Base-by-base conservation (phyloP, 2,797 vertebrate species). In the Peromyscus melanophrys region DNA sequence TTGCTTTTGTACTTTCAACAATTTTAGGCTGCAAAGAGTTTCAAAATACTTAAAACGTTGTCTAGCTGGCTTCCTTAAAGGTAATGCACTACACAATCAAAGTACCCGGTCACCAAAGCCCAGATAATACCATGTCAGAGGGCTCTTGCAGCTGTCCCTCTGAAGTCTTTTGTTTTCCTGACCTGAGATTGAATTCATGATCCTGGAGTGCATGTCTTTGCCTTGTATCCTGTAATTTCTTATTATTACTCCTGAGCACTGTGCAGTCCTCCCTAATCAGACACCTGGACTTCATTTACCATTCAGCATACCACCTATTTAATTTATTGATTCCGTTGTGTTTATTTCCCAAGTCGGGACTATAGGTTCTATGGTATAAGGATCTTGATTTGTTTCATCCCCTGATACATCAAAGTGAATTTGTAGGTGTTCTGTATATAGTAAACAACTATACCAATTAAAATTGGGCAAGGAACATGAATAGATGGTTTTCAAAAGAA, bases 1-100 rank as follows among this genome's bases (percentile, higher is more conserved):
- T 59, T 88, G n/a, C 69, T 76, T 88, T 46, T 59, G 16, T 89
- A 46, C 88, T 63, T 90, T 57, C 76, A 92, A 65, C 73, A 83
- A 90, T 31, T 78, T 82, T 37, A 90, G n/a, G 75, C 23, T 59
- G n/a, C 10, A 71, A 88, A 46, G 89, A 34, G 8, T 57, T 27
- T 1, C 4, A 85, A 80, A 93, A 49, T 37, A 52, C 4, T 46
- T 84, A 61, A 73, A 89, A 78, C 8, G 16, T 23, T 92, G 46
- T 2, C 29, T 6, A n/a, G 16, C 3, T 49, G 10, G 11, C 29
- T 55, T 92, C 6, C 11, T 93, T 55, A 81, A 67, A 37, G 59
- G 13, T 43, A 90, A 34, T 21, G 81, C 55, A 19, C 19, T 95
- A 69, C 6, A 49, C 16, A n/a, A n/a, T n/a, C n/a, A 89, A 61